These are phyloP conservation scores for Limulus polyphemus DNA, from an alignment of 2,888 invertebrate genomes.

Conservation along the genomic window DNA sequence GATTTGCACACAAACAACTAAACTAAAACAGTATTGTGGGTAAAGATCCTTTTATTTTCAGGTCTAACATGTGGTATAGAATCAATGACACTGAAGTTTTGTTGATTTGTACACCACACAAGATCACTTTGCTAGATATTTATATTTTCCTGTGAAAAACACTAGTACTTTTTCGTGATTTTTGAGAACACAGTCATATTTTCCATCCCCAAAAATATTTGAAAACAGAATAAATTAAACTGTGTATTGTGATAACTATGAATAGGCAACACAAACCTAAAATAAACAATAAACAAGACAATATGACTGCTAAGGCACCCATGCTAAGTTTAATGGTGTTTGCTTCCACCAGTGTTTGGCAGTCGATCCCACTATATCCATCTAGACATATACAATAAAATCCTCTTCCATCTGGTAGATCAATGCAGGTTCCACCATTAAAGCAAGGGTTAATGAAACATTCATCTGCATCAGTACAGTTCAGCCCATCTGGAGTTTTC, in stretches of 20 bases:
- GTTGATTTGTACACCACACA: no score
- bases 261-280: slow-evolving; percentile 46
- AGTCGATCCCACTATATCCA: slow-evolving; percentile 87
- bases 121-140: no score
- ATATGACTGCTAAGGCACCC: not conserved
- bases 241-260: not conserved
- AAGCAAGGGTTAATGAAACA: slow-evolving; percentile 63
- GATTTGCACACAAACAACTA: no score
- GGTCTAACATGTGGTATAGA: no score
- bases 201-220: no score
- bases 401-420: slow-evolving; percentile 72
- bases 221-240: no score
- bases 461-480: slow-evolving; percentile 88
- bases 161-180: no score
- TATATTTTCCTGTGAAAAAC: no score
- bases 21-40: no score
- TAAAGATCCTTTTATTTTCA: no score
- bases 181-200: no score
- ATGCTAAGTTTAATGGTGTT: slow-evolving; percentile 47
- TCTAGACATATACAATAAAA: slow-evolving; percentile 79
- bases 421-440: slow-evolving; percentile 89
- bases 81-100: no score
- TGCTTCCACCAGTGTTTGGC: slow-evolving; percentile 83
- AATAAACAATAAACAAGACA: not conserved
- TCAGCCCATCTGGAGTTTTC: slow-evolving; percentile 75